Evolutionary conservation across 2,113 vertebrate species (phyloP), one percentile per base, ranked within the genome.

Genomic region (Tragelaphus strepsiceros): DNA sequence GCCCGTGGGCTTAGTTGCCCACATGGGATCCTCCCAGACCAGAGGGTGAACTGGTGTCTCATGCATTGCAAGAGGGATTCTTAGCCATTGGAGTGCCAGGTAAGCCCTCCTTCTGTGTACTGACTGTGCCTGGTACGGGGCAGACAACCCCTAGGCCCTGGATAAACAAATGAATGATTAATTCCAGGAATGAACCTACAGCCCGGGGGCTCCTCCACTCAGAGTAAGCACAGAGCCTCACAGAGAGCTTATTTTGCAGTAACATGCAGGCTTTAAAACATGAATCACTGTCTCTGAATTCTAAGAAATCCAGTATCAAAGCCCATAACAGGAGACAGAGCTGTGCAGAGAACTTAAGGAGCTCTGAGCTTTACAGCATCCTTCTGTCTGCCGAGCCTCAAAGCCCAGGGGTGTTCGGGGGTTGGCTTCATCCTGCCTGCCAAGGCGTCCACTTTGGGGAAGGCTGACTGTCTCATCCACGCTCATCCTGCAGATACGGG

Each of bases 371-470:
- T 11, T 9, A 6, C 26, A 53, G 19, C 21, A 2, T 19, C 61
- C 24, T 9, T 6, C 11, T 14, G n/a, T 51, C 62, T 30, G 26
- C 0, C 1, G 4, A 26, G 46, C 21, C 58, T 3, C 4, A 3
- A 39, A 61, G 92, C 88, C 19, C 90, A 0, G 16, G 0, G 10
- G 10, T 15, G 15, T 93, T 0, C 11, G 3, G 56, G 39, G 51
- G 51, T 88, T 77, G 11, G 88, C 46, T 32, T 46, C 80, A 80
- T 26, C 64, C 83, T 16, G 21, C 35, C 92, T 9, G 7, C 43
- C 80, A 1, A 17, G 3, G 92, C 12, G 0, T 9, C 49, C 0
- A 5, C 51, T 35, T 1, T 0, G 0, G 81, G 62, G 64, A 32
- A 9, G 7, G 12, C 16, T 1, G 3, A 30, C 26, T 24, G 1